Conservation (phyloP, 2,888 invertebrate species). For the Dryococelus australis region DNA sequence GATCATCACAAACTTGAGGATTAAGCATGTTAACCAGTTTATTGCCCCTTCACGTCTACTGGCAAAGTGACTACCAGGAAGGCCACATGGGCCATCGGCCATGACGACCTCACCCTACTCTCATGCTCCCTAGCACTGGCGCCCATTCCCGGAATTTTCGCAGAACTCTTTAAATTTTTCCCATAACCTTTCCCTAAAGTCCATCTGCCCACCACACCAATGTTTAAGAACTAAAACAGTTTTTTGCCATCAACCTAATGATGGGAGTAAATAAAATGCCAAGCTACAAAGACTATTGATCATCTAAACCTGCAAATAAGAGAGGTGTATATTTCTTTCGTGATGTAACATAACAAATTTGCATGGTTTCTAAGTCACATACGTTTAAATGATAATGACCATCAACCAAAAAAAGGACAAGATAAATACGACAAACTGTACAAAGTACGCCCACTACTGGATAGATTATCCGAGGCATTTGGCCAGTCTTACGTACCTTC, state of each 20-base stretch:
- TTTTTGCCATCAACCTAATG: constrained; percentile 27
- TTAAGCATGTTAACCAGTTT: no score
- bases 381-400: no score
- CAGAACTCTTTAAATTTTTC: no score
- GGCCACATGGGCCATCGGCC: no score
- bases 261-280: constrained; percentile 33
- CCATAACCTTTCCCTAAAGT: no score
- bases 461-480: background rate
- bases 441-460: constrained; percentile 33
- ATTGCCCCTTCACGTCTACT: no score
- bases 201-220: constrained; percentile 25
- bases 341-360: constrained; percentile 18
- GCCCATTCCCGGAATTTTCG: no score
- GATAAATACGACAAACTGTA: constrained; percentile 37
- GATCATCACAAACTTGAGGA: no score
- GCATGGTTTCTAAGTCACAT: background rate
- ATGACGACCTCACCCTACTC: no score
- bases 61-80: no score
- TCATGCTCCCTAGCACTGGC: no score
- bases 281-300: constrained; percentile 34
- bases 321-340: constrained; percentile 22
- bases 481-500: constrained; percentile 16
- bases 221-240: constrained; percentile 25
- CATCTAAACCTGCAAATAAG: constrained; percentile 17
- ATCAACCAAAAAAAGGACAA: background rate